Base-by-base conservation (phyloP, 2,888 invertebrate species). In the Latheticus oryzae region DNA sequence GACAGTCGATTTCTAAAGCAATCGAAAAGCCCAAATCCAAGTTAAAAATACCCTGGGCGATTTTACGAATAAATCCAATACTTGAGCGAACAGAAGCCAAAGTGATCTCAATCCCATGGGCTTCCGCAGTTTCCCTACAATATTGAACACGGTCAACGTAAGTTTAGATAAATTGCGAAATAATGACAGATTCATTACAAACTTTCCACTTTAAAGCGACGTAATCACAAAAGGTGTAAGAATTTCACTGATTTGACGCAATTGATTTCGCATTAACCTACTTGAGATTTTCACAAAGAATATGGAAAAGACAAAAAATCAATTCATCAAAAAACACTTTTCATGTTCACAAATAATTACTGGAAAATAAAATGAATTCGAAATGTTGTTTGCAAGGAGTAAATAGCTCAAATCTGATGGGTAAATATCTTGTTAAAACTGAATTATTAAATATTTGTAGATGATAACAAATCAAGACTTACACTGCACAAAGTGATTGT, bases 61-160 rank as follows among this genome's bases (percentile, higher is more conserved):
- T 58, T 66, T 63, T 57, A 51, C 37, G 62, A 57, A 66, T 64
- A 66, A 63, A 66, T 65, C 64, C 63, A 57, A 62, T 63, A 55
- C 60, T 58, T 59, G 59, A 61, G 58, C 62, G 47, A 50, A 40
- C 52, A 58, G 60, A 52, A 57, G 52, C 63, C 54, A 61, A 63
- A 67, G 64, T 64, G 66, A 63, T 65, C 64, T 45, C 48, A 43
- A 63, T 63, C 66, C 64, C 67, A 8, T 11, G 61, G 56, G 61
- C 21, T 56, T 55, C 53, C 26, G 5, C 54, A 42, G 26, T 33
- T 56, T 37, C 45, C 32, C 65, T 62, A 59, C 62, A 66, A 64
- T 63, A 68, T 65, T 60, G 65, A 63, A 66, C 65, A 55, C 58
- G 65, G 63, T 62, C 64, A 68, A 60, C 61, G 65, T 65, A 62